These are phyloP conservation scores for Drosophila putrida DNA, from an alignment of 2,888 invertebrate species.

Conservation along the genomic window DNA sequence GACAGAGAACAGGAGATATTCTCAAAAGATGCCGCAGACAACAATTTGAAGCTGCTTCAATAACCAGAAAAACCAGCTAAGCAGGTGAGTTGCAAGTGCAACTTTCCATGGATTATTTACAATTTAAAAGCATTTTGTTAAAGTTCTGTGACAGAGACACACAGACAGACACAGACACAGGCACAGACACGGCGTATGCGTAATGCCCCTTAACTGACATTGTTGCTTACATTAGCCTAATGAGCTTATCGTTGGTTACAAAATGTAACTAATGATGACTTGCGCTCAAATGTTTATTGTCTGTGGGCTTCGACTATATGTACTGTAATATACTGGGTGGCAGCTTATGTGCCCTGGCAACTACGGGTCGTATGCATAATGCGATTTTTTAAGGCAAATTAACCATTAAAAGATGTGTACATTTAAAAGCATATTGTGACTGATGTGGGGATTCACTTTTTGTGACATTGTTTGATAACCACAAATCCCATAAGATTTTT, in stretches of 20 bases:
- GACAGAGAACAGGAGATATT: background rate
- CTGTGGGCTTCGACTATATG: background rate
- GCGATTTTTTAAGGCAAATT: constrained; percentile 10
- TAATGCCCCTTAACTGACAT: constrained; percentile 52
- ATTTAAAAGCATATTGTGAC: background rate
- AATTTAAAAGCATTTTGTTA: constrained; percentile 58
- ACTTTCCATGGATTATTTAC: constrained; percentile 46
- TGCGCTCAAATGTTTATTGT: constrained; percentile 26
- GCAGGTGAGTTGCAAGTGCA: constrained; percentile 30
- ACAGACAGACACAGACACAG: too few relatives aligned
- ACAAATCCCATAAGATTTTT: background rate
- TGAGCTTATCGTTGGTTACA: constrained; percentile 56
- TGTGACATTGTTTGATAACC: background rate
- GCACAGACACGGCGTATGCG: constrained; percentile 43
- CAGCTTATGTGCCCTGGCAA: constrained; percentile 36
- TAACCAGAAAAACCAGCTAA: constrained; percentile 7
- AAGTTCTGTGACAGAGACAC: constrained; percentile 15
- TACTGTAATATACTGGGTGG: background rate
- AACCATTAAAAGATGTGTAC: constrained; percentile 19
- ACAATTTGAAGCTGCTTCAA: constrained; percentile 33
- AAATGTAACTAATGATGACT: constrained; percentile 61
- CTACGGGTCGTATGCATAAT: constrained; percentile 44
- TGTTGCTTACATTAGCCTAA: constrained; percentile 60
- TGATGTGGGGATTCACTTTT: background rate
- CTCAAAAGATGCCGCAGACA: constrained; percentile 24